Evolutionary conservation across 2,113 vertebrate genomes (phyloP).

Genomic region (Sylvia atricapilla): DNA sequence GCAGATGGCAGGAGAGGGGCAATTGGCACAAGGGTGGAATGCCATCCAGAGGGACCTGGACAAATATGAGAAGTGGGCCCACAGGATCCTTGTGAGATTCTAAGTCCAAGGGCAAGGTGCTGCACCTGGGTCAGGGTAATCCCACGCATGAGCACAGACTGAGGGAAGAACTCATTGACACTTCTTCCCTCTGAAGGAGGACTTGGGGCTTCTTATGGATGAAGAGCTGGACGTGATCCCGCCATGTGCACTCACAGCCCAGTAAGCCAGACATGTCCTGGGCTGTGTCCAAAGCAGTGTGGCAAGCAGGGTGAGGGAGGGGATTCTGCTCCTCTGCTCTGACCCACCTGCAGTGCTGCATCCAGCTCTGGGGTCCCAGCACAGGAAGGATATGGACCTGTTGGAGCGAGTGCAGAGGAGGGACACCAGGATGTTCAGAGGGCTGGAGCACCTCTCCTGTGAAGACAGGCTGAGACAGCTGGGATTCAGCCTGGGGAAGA

Average conservation of each 20-base stretch:
- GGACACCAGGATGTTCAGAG: background rate
- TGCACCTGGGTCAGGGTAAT: background rate
- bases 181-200: background rate
- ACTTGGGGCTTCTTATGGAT: accelerated
- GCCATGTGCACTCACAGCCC: accelerated
- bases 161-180: background rate
- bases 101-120: background rate
- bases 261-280: background rate
- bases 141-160: too few species aligned
- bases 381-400: background rate
- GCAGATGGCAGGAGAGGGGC: too few species aligned
- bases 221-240: background rate
- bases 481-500: background rate
- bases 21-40: background rate
- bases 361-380: background rate
- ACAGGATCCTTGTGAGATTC: background rate
- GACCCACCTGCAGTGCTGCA: background rate
- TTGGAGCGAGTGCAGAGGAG: background rate
- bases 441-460: background rate
- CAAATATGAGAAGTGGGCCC: background rate
- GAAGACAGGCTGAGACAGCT: background rate
- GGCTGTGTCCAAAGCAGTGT: background rate
- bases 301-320: background rate
- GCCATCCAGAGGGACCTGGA: background rate
- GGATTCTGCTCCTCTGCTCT: background rate